These are phyloP conservation scores for Neosalanx taihuensis DNA, from an alignment of 2,797 vertebrate species.

Conservation along the genomic window DNA sequence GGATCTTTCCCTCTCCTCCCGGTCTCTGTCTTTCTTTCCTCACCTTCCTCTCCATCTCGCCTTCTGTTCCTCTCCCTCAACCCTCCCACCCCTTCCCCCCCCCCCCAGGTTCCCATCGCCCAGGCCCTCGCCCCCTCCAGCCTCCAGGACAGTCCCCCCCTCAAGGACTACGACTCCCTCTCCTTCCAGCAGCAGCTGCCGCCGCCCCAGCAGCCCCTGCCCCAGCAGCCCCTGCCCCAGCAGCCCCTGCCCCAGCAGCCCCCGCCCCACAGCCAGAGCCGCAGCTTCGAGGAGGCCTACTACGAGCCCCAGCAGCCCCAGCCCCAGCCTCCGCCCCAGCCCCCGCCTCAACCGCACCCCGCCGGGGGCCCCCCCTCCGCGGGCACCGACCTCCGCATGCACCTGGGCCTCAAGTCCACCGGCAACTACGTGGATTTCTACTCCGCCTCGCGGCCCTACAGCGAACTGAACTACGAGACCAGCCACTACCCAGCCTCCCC, in stretches of 20 bases:
- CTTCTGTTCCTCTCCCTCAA: too few species aligned
- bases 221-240: constrained; percentile 64
- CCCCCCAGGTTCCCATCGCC: background rate
- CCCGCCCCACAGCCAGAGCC: constrained; percentile 69
- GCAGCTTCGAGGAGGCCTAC: constrained; percentile 61
- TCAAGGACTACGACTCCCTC: constrained; percentile 74
- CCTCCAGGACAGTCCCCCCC: constrained; percentile 56
- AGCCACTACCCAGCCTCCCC: constrained; percentile 98
- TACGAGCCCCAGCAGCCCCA: constrained; percentile 61
- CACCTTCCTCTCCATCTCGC: background rate
- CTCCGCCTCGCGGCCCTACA: constrained; percentile 96
- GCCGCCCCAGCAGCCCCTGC: constrained; percentile 52
- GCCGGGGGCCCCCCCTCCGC: constrained; percentile 72
- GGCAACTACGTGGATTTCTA: constrained; percentile 99
- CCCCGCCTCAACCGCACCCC: constrained; percentile 51
- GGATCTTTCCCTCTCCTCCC: constrained; percentile 14
- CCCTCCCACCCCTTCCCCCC: background rate
- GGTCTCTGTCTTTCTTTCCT: constrained; percentile 21
- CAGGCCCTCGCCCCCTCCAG: background rate
- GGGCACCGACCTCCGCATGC: constrained; percentile 94
- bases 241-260: constrained; percentile 40
- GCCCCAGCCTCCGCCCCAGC: background rate
- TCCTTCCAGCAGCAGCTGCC: constrained; percentile 69
- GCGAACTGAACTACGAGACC: constrained; percentile 98
- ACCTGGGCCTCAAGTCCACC: constrained; percentile 97